Conservation (phyloP, 2,113 vertebrate species). For the Nothocercus julius region DNA sequence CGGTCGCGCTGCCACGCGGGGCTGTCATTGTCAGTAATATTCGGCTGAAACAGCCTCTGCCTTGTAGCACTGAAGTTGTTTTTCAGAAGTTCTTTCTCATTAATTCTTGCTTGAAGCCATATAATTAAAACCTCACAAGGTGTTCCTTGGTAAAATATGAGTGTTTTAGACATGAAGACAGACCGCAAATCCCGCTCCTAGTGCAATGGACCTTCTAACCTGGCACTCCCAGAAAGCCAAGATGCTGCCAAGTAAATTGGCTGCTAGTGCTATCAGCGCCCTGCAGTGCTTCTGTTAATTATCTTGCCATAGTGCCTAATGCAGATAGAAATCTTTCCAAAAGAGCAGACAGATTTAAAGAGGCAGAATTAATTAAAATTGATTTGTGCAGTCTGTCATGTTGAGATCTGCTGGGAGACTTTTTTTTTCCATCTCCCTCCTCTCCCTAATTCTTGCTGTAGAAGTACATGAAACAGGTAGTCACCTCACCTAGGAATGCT, state of each 20-base stretch:
- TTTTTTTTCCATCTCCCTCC: slow-evolving; percentile 19
- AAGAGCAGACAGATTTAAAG: slow-evolving; percentile 74
- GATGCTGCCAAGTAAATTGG: slow-evolving; percentile 40
- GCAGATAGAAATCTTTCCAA: slow-evolving; percentile 75
- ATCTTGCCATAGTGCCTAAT: slow-evolving; percentile 60
- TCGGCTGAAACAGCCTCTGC: neutral
- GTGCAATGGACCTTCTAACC: slow-evolving; percentile 34
- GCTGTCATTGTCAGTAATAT: neutral
- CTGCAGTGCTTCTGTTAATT: slow-evolving; percentile 74
- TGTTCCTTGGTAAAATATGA: slow-evolving; percentile 4
- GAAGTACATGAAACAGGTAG: slow-evolving; percentile 51
- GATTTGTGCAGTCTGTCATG: slow-evolving; percentile 71
- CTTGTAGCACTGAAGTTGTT: neutral
- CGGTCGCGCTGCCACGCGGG: neutral
- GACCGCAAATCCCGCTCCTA: neutral
- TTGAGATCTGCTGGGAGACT: slow-evolving; percentile 55
- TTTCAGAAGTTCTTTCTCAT: slow-evolving; percentile 25
- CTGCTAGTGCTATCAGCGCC: slow-evolving; percentile 43
- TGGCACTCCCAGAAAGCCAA: neutral
- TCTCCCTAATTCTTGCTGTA: slow-evolving; percentile 16
- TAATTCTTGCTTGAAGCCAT: slow-evolving; percentile 40
- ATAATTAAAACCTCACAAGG: slow-evolving; percentile 26
- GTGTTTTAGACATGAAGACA: slow-evolving; percentile 2
- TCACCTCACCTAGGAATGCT: slow-evolving; percentile 51
- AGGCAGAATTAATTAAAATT: slow-evolving; percentile 84